phyloP scores from a whole-genome alignment of 2,888 invertebrate species.

The Chaitophorus viminalis region DNA sequence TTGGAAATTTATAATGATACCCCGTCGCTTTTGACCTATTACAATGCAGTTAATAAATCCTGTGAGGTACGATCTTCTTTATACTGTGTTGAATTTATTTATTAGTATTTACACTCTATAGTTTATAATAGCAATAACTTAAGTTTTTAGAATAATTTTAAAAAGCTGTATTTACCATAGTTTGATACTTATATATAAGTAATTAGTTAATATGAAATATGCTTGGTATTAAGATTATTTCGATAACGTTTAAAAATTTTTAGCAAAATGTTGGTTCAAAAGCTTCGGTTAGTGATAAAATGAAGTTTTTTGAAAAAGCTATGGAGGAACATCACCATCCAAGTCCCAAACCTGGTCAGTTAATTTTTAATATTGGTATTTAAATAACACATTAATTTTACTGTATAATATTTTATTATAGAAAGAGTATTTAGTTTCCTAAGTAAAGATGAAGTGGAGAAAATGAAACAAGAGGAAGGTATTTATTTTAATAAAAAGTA shows the following conservation, averaged over 20 bases:
- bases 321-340: constrained; percentile 92
- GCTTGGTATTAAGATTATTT: constrained; percentile 5
- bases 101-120: constrained; percentile 31
- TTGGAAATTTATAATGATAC: constrained; percentile 69
- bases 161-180: background rate
- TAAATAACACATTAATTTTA: background rate
- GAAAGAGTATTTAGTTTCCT: constrained; percentile 93
- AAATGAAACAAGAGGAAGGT: constrained; percentile 91
- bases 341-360: constrained; percentile 82
- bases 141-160: constrained; percentile 46
- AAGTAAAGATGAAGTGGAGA: constrained; percentile 92
- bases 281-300: constrained; percentile 91
- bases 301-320: constrained; percentile 94
- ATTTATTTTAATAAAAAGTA: constrained; percentile 63
- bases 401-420: constrained; percentile 68
- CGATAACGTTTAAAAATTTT: constrained; percentile 6
- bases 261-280: constrained; percentile 73
- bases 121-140: constrained; percentile 20
- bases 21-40: constrained; percentile 67
- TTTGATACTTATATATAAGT: constrained; percentile 2
- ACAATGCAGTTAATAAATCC: constrained; percentile 58
- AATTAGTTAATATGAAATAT: constrained; percentile 1
- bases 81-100: constrained; percentile 57
- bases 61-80: constrained; percentile 59
- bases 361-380: background rate